Base-by-base conservation (phyloP, 2,113 vertebrate genomes). In the Elgaria multicarinata region DNA sequence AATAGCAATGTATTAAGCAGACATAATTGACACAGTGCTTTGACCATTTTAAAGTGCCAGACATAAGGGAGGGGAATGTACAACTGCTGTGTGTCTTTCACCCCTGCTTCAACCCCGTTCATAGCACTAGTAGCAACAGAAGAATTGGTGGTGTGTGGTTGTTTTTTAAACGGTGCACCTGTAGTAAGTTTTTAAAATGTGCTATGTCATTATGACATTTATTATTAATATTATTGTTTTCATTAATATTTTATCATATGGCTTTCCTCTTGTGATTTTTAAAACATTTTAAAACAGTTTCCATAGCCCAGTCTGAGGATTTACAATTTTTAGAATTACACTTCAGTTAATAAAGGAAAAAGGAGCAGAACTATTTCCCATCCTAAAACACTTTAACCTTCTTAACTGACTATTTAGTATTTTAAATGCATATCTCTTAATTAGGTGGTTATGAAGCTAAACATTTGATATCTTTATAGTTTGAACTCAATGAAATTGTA, bases 401-500 rank as follows among this genome's bases (percentile, higher is more conserved):
- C 86, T 3, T 67, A 86, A 94, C 88, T 92, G 20, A 0, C 85
- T 87, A 88, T 77, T 90, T 89, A 86, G 90, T 81, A 94, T 91
- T 85, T 89, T 93, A 96, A 94, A 95, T 92, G 95, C 0, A 80
- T 91, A 91, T 67, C 82, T 67, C 82, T 93, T 93, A 93, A 93
- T 91, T 92, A 95, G 92, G 93, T 95, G 91, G 88, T 91, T 94
- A 90, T 85, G 94, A 96, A 97, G 94, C 91, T 94, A 64, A 90
- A 95, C 92, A 95, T 94, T 92, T 78, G 92, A 96, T 92, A 94
- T 92, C 90, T 96, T 94, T 92, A 96, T 96, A 96, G 93, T 96
- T 94, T 72, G 95, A 95, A 96, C 94, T 96, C 94, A 96, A 97
- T 92, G 95, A 95, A 96, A 95, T 96, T 95, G 96, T 95, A 96